Conservation (phyloP, 2,113 vertebrate genomes). For the Meles meles region DNA sequence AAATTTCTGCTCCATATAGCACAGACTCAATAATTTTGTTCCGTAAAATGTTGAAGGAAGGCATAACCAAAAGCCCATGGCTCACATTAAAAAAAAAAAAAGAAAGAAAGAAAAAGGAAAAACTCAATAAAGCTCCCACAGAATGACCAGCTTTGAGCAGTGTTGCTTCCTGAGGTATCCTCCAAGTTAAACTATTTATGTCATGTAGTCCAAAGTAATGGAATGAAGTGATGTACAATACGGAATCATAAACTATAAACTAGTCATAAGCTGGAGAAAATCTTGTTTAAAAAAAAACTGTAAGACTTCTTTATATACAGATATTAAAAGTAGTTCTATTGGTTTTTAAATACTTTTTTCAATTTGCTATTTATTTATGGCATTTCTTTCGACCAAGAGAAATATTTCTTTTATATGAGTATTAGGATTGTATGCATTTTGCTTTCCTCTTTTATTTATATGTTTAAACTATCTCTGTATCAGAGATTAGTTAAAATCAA, state of each 20-base stretch:
- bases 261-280: not conserved
- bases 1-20: not conserved
- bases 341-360: not conserved
- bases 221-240: not conserved
- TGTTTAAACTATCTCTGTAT: not conserved
- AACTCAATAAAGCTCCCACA: not conserved
- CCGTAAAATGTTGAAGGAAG: not conserved
- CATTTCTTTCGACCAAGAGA: constrained; percentile 44
- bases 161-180: not conserved
- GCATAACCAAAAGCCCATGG: not conserved
- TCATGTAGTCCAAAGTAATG: not conserved
- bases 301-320: not conserved
- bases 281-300: not conserved
- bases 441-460: not conserved
- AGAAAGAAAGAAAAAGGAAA: not conserved
- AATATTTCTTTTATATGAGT: not conserved
- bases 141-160: not conserved
- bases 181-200: not conserved
- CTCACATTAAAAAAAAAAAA: not conserved
- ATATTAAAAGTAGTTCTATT: constrained; percentile 14
- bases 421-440: not conserved
- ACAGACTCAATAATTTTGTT: not conserved
- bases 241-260: not conserved
- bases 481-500: constrained; percentile 27
- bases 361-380: not conserved